Evolutionary conservation across 2,888 invertebrate species (phyloP).

Genomic region (Caradrina kadenii): DNA sequence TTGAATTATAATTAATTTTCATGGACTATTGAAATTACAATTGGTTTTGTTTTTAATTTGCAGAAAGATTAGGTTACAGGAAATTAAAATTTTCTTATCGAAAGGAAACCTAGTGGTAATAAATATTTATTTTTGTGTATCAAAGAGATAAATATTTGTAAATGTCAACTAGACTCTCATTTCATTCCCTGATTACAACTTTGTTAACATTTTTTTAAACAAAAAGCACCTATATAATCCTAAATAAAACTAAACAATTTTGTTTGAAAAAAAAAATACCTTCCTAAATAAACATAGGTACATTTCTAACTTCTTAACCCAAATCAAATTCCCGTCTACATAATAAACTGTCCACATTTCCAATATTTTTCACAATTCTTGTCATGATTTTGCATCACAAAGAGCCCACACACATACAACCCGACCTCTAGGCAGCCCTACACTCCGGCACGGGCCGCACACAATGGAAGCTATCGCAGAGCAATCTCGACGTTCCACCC

Average conservation of each 20-base stretch:
- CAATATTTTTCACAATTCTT: slow-evolving; percentile 11
- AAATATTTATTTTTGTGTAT: too few species aligned
- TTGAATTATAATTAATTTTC: slow-evolving; percentile 10
- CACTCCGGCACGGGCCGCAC: slow-evolving; percentile 60
- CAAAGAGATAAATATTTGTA: too few species aligned
- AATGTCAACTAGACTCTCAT: too few species aligned
- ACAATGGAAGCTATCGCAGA: slow-evolving; percentile 78
- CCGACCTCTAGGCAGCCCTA: slow-evolving; percentile 63
- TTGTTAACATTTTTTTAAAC: too few species aligned
- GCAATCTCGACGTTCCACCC: slow-evolving; percentile 72
- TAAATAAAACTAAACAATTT: too few species aligned
- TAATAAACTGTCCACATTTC: not conserved
- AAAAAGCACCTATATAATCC: too few species aligned
- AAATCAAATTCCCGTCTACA: too few species aligned
- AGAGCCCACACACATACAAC: slow-evolving; percentile 42
- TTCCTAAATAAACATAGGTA: too few species aligned
- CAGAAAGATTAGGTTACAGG: not conserved
- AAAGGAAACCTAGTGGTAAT: not conserved
- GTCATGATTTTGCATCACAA: slow-evolving; percentile 8
- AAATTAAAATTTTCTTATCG: not conserved
- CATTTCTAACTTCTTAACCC: too few species aligned
- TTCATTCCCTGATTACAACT: too few species aligned
- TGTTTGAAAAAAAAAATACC: too few species aligned
- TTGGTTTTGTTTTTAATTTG: not conserved
- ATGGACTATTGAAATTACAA: not conserved